Conservation (phyloP, 2,113 vertebrate genomes). For the Antigone vipio region DNA sequence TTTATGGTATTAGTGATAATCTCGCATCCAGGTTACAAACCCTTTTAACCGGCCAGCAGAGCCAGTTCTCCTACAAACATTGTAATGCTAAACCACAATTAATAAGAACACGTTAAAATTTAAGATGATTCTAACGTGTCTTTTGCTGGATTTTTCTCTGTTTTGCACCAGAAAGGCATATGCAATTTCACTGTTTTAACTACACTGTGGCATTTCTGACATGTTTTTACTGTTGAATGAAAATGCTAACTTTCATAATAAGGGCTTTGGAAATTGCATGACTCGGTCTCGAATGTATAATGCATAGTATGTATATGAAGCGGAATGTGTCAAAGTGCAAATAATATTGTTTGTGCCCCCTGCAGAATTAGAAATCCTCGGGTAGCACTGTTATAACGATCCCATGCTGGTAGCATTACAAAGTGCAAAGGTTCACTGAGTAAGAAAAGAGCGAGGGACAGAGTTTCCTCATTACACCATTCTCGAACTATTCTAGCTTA, state of each 20-base stretch:
- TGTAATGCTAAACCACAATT: neutral
- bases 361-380: slow-evolving; percentile 71
- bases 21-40: neutral
- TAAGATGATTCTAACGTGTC: neutral
- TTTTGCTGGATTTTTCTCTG: neutral
- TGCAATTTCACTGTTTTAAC: neutral
- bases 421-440: slow-evolving; percentile 76
- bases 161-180: neutral
- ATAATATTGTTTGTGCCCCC: slow-evolving; percentile 72
- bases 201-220: neutral
- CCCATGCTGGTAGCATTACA: slow-evolving; percentile 77
- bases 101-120: neutral
- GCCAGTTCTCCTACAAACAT: neutral
- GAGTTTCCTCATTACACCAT: slow-evolving; percentile 70
- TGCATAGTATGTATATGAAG: slow-evolving; percentile 62
- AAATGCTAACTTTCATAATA: slow-evolving; percentile 36
- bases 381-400: slow-evolving; percentile 71
- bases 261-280: slow-evolving; percentile 27
- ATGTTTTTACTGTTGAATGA: neutral
- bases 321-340: slow-evolving; percentile 68
- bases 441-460: slow-evolving; percentile 70
- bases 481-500: slow-evolving; percentile 68
- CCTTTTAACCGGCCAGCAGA: neutral
- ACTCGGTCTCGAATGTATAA: slow-evolving; percentile 67
- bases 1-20: neutral